These are phyloP conservation scores for Trididemnum miniatum DNA, from an alignment of 23 tunicate species.

Conservation along the genomic window DNA sequence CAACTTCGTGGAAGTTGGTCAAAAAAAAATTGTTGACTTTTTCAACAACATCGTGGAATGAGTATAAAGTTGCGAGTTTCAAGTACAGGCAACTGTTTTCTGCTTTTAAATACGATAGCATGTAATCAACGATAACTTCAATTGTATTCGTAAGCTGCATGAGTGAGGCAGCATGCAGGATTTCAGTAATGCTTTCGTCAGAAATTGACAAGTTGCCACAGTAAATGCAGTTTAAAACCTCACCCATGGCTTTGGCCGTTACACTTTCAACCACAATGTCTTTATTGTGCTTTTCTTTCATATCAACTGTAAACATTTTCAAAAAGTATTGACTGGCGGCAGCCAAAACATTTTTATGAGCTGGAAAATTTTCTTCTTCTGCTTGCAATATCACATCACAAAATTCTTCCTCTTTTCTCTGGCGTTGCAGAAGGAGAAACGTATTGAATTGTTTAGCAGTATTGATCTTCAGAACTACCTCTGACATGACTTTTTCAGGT, in stretches of 20 bases:
- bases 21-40: neutral
- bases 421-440: too few relatives aligned
- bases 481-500: too few relatives aligned
- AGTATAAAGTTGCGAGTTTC: neutral
- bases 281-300: neutral
- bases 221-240: neutral
- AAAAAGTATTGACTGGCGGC: slow-evolving; percentile 6
- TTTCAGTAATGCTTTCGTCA: neutral
- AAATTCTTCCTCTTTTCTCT: too few relatives aligned
- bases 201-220: neutral
- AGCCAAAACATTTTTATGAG: slow-evolving; percentile 26
- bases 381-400: too few relatives aligned
- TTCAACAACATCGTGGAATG: neutral
- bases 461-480: too few relatives aligned
- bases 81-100: neutral
- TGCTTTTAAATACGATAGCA: neutral
- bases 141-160: neutral
- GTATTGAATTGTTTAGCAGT: too few relatives aligned
- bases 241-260: neutral
- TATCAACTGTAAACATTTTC: slow-evolving; percentile 19
- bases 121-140: neutral
- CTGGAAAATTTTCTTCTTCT: too few relatives aligned
- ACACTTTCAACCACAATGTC: neutral
- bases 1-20: neutral
- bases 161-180: neutral